Percentiles rank a stretch among this genome's conserved stretches.
Conservation (phyloP, 2,797 vertebrate species). For the Karalla daura region DNA sequence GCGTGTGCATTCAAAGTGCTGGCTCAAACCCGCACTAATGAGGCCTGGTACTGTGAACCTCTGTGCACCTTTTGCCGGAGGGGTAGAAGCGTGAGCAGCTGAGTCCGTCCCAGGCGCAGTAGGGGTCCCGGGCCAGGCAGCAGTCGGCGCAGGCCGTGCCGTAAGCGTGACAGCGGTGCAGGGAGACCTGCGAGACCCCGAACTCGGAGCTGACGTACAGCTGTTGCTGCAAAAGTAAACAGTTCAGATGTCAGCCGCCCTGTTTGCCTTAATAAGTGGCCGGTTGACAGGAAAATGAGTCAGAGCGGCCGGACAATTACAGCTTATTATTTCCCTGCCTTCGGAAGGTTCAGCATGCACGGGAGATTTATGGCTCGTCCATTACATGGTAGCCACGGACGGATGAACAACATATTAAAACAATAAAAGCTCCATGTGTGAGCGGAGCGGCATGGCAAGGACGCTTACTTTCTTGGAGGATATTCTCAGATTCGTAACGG, state of each 20-base stretch:
- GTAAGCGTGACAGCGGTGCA: conserved; percentile 96
- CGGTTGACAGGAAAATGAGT: conserved; percentile 72
- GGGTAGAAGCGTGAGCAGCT: conserved; percentile 97
- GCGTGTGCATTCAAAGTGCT: not conserved
- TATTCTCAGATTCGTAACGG: conserved; percentile 94
- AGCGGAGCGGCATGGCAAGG: not conserved
- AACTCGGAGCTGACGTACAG: conserved; percentile 94
- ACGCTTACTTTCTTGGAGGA: conserved; percentile 96
- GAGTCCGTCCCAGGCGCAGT: conserved; percentile 97
- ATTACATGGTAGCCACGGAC: conserved; percentile 26
- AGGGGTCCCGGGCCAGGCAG: conserved; percentile 95
- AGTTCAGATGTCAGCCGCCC: conserved; percentile 70
- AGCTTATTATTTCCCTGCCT: conserved; percentile 57
- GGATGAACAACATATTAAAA: conserved; percentile 37
- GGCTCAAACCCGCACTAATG: not conserved
- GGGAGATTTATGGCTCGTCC: conserved; percentile 10
- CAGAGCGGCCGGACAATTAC: conserved; percentile 50
- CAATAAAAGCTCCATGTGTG: conserved; percentile 7
- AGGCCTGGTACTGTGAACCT: conserved; percentile 5
- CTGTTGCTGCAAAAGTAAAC: conserved; percentile 92
- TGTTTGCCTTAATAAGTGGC: conserved; percentile 75
- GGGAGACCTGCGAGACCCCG: conserved; percentile 93
- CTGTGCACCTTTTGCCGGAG: conserved; percentile 90
- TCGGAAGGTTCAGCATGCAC: conserved; percentile 31
- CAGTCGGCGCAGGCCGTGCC: conserved; percentile 96